Base-by-base conservation (phyloP, 2,888 invertebrate species). In the Theristus sp. region DNA sequence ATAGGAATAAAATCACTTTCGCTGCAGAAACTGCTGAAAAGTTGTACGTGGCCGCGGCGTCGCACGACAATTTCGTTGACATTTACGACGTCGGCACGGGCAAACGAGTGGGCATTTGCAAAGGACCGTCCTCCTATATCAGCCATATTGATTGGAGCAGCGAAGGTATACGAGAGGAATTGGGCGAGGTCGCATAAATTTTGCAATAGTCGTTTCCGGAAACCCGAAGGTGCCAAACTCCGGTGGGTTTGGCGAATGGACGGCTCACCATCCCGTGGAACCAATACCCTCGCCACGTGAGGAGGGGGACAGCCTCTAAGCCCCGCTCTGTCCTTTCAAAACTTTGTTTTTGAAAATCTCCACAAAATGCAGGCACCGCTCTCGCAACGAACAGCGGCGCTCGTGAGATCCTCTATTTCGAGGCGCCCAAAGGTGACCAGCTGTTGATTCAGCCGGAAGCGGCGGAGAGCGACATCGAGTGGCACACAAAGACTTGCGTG, bases 91-190 rank as follows among this genome's bases (percentile, higher is more conserved):
- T 69, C 17, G 69, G 70, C 10, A 72, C 74, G 66, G 65, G 71
- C 13, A 60, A 63, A 53, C 62, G 65, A 26, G 57, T 62, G 25
- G 73, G 74, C 3, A 70, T 71, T 10, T 76, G 76, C 62, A 64
- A 68, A 1, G 77, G 76, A 1, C 74, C 67, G 63, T 74, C 75
- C n/a, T 75, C 75, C 64, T 75, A 75, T 66, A 75, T 77, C 63
- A 76, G 75, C 0, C 76, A 77, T 64, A 61, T 77, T n/a, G 77
- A 77, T 67, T 77, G 77, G 77, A 75, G 75, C 0, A 25, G 25
- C 2, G 28, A 17, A n/a, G 54, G 59, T 59, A 29, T n/a, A n/a
- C 6, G 10, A n/a, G n/a, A n/a, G n/a, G n/a, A n/a, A n/a, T n/a
- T n/a, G n/a, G n/a, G 6, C 30, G 74, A 75, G 66, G 75, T 75